phyloP scores from a whole-genome alignment of 2,113 vertebrate species.

The human region GRCh38 chr1:13899001-13899500 shows the following conservation, averaged over 20 bases:
- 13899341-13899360: not conserved
- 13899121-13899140: too few species aligned
- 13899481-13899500: not conserved
- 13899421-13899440: not conserved
- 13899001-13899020: not conserved
- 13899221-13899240: not conserved
- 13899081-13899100: fast-evolving
- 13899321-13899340: not conserved
- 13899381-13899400: not conserved
- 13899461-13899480: not conserved
- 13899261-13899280: not conserved
- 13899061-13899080: not conserved
- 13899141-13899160: not conserved
- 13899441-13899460: not conserved
- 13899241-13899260: too few species aligned
- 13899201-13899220: not conserved
- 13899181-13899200: too few species aligned
- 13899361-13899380: not conserved
- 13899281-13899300: not conserved
- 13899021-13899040: fast-evolving
- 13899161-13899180: not conserved
- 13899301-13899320: not conserved
- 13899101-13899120: not conserved
- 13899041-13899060: fast-evolving
- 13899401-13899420: not conserved